Evolutionary conservation across 2,888 invertebrate species (phyloP).

Genomic region (Blera fallax): DNA sequence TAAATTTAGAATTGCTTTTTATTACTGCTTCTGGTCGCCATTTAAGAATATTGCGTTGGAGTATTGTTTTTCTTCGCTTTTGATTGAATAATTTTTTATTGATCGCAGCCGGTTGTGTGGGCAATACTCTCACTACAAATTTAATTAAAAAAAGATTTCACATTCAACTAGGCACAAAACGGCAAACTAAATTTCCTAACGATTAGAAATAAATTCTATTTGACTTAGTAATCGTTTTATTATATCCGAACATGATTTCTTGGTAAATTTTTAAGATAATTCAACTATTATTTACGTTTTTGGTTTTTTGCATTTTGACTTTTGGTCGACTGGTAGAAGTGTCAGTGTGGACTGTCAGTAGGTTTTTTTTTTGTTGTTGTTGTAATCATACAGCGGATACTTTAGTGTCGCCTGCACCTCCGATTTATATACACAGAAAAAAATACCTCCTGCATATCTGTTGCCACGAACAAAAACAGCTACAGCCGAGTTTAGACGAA

Average conservation of each 20-base stretch:
- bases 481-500: no score
- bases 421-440: background rate
- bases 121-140: background rate
- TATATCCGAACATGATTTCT: conserved; percentile 43
- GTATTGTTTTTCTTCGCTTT: background rate
- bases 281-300: conserved; percentile 44
- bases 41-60: conserved; percentile 4
- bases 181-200: background rate
- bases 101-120: conserved; percentile 45
- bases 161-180: conserved; percentile 15
- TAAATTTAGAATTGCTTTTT: conserved; percentile 9
- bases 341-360: background rate
- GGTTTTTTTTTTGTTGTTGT: no score
- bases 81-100: conserved; percentile 51
- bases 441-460: background rate
- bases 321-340: conserved; percentile 3
- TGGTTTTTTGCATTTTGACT: conserved; percentile 46
- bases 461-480: no score
- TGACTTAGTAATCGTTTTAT: background rate
- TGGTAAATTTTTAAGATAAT: conserved; percentile 8
- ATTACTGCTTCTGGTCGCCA: conserved; percentile 10
- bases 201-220: background rate
- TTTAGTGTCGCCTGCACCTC: background rate
- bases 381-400: conserved; percentile 10
- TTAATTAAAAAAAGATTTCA: background rate